Percentiles rank a stretch among this genome's conserved stretches.
phyloP scores from a whole-genome alignment of 2,888 invertebrate species.

The Rugalucina vietnamica region DNA sequence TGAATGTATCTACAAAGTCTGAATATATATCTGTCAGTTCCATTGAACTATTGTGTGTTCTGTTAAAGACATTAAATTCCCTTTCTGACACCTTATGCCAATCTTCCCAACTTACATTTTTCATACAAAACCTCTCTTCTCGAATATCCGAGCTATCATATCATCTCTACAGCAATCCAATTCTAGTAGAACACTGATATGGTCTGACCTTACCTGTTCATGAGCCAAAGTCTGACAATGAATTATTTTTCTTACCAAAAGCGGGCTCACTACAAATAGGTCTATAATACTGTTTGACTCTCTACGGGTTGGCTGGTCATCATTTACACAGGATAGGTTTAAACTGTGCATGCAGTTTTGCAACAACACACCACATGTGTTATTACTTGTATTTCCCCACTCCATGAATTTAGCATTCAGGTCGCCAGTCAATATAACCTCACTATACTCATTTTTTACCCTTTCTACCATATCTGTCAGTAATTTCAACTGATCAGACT shows the following conservation, averaged over 20 bases:
- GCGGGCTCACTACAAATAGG: background rate
- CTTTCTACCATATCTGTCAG: background rate
- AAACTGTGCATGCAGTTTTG: background rate
- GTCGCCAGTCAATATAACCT: background rate
- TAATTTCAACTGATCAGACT: background rate
- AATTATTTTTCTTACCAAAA: background rate
- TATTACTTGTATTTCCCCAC: background rate
- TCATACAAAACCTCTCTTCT: background rate
- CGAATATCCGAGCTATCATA: background rate
- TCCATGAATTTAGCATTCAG: background rate
- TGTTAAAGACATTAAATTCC: background rate
- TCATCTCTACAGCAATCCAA: background rate
- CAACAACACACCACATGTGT: background rate
- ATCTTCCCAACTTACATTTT: background rate
- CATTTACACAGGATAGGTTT: background rate
- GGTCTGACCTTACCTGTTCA: background rate
- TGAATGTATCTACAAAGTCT: background rate
- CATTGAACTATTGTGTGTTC: background rate
- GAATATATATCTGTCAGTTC: background rate
- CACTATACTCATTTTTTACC: background rate
- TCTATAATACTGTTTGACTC: background rate
- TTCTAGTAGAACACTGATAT: background rate
- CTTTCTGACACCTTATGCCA: background rate
- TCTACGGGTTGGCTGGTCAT: background rate
- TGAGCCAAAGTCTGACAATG: background rate